Percentiles rank a stretch among this genome's conserved stretches.
These are phyloP conservation scores for Temnothorax longispinosus DNA, from an alignment of 1,140 invertebrate genomes.

Conservation along the genomic window DNA sequence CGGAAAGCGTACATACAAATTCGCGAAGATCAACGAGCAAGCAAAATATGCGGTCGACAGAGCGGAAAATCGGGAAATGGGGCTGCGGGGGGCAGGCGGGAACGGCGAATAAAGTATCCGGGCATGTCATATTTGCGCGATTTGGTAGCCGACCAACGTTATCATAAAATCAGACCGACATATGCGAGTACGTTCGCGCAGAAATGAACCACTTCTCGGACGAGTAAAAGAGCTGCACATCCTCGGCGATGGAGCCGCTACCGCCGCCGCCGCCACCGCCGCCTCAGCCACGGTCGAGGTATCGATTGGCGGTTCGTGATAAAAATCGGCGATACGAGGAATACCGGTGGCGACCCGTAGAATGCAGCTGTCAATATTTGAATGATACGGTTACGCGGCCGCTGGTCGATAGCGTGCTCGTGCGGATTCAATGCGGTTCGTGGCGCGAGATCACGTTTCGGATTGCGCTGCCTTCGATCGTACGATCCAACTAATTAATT, in stretches of 20 bases:
- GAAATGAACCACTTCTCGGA: slow-evolving; percentile 41
- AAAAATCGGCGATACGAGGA: slow-evolving; percentile 54
- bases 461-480: slow-evolving; percentile 9
- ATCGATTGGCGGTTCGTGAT: slow-evolving; percentile 48
- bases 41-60: slow-evolving; percentile 15
- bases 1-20: slow-evolving; percentile 26
- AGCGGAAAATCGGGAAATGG: slow-evolving; percentile 36
- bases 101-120: slow-evolving; percentile 16
- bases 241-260: slow-evolving; percentile 19
- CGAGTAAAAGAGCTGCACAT: slow-evolving; percentile 7
- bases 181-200: slow-evolving; percentile 17
- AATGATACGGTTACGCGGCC: slow-evolving; percentile 46
- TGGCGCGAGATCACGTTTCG: slow-evolving; percentile 33
- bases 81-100: not conserved
- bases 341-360: slow-evolving; percentile 53
- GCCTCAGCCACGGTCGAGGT: not conserved
- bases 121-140: slow-evolving; percentile 43
- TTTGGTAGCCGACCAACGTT: slow-evolving; percentile 52
- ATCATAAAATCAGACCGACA: slow-evolving; percentile 47
- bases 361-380: slow-evolving; percentile 56
- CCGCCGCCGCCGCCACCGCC: not conserved
- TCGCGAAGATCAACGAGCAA: slow-evolving; percentile 29
- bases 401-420: slow-evolving; percentile 39
- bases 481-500: slow-evolving; percentile 24
- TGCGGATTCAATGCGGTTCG: slow-evolving; percentile 35